Percentiles rank a stretch among this genome's conserved stretches.
Evolutionary conservation across 1,140 invertebrate genomes (phyloP).

Genomic region (Hypothenemus hampei): DNA sequence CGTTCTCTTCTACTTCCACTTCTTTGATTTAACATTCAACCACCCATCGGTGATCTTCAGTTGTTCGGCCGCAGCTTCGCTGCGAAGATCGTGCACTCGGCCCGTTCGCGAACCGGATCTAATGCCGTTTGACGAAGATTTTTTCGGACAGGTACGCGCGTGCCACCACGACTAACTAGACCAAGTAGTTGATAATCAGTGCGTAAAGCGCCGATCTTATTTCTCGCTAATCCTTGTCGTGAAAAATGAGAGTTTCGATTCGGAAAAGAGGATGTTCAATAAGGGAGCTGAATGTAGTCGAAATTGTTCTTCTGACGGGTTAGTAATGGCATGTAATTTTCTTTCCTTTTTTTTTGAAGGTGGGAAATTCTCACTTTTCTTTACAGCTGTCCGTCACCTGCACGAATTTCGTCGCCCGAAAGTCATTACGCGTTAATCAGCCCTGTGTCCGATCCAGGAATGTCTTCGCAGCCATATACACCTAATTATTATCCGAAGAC

Average conservation of each 20-base stretch:
- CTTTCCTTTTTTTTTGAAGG: too few species aligned
- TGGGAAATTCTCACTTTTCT: background rate
- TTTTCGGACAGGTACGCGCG: slow-evolving; percentile 14
- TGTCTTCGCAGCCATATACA: slow-evolving; percentile 42
- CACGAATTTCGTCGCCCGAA: slow-evolving; percentile 39
- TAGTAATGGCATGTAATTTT: too few species aligned
- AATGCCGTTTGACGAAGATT: slow-evolving; percentile 7
- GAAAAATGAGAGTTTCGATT: slow-evolving; percentile 9
- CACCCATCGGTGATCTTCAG: slow-evolving; percentile 21
- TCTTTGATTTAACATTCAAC: slow-evolving; percentile 25
- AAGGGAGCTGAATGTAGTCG: slow-evolving; percentile 4
- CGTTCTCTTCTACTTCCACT: slow-evolving; percentile 21
- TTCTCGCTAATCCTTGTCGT: too few species aligned
- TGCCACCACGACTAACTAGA: slow-evolving; percentile 19
- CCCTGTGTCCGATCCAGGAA: slow-evolving; percentile 39
- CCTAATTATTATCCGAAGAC: slow-evolving; percentile 36
- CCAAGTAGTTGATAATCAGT: slow-evolving; percentile 12
- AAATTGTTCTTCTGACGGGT: slow-evolving; percentile 22
- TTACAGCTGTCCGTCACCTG: slow-evolving; percentile 37
- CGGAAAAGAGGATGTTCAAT: slow-evolving; percentile 10
- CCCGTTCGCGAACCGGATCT: slow-evolving; percentile 13
- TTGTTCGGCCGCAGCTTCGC: slow-evolving; percentile 16
- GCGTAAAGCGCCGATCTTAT: slow-evolving; percentile 12
- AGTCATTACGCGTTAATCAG: slow-evolving; percentile 38
- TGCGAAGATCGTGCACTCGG: slow-evolving; percentile 10